Conservation (phyloP, 1,140 invertebrate species). For the Idris sp. region DNA sequence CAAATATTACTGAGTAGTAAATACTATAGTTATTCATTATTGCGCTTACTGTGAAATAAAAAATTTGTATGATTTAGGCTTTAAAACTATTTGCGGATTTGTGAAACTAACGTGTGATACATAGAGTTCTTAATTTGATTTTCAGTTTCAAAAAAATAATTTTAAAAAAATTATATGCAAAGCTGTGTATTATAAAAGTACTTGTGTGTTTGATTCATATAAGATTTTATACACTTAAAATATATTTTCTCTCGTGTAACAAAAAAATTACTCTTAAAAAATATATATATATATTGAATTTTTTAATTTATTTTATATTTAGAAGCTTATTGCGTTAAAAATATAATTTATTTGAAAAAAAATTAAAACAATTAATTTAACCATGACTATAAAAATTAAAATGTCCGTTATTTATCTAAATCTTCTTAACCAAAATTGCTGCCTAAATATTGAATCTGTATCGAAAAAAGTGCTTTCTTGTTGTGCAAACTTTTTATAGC, state of each 20-base stretch:
- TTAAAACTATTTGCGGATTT: constrained; percentile 22
- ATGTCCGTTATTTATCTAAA: no score
- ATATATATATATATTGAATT: no score
- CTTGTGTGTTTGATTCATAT: constrained; percentile 22
- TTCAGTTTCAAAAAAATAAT: no score
- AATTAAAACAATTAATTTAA: no score
- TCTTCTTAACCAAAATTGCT: no score
- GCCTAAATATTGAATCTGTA: no score
- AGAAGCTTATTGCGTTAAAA: no score
- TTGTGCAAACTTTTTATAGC: no score
- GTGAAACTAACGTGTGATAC: constrained; percentile 40
- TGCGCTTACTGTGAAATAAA: constrained; percentile 41
- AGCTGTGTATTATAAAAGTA: constrained; percentile 53
- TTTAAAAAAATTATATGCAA: constrained; percentile 14
- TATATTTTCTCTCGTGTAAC: constrained; percentile 1
- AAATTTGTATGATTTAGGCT: constrained; percentile 40
- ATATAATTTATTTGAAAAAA: no score
- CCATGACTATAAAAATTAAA: no score
- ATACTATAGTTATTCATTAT: constrained; percentile 55
- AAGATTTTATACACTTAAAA: neutral
- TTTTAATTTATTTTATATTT: no score
- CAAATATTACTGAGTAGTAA: constrained; percentile 62
- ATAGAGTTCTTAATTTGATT: constrained; percentile 41
- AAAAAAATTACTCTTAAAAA: neutral
- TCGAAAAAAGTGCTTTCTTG: no score